Base-by-base conservation (phyloP, 2,888 invertebrate species). In the Chymomyza caudatula region DNA sequence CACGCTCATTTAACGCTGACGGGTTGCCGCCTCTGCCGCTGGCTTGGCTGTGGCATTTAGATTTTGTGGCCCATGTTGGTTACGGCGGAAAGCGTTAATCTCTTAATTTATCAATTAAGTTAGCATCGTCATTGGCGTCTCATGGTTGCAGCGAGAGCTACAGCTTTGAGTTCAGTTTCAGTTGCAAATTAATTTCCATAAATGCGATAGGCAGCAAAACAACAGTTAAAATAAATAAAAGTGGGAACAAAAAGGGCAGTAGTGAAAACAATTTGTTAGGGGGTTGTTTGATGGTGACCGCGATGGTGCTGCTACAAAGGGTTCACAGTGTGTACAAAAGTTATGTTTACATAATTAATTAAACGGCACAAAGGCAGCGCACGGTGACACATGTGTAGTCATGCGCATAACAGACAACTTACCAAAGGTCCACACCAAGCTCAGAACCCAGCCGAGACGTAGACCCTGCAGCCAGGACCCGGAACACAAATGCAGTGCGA, bases 181-280 rank as follows among this genome's bases (percentile, higher is more conserved):
- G 81, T 82, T 85, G 81, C 85, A 86, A 87, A 87, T 87, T 83
- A 86, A 87, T 87, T 87, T 87, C 80, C 87, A 82, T 85, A 86
- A 86, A 85, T 73, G 77, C 79, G 85, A 82, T 75, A 80, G 69
- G 60, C 60, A 62, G 43, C 58, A 66, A 65, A 43, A 63, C 64
- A 51, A 37, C 42, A 42, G 42, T 15, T 13, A 20, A 57, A 11
- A 60, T 0, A 11, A 25, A 47, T 17, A 19, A 19, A 17, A 17
- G 47, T 19, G 17, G 47, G 17, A 47, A 47, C 6, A 17, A 19
- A 15, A 17, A 47, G 47, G 47, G 6, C 47, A 47, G 47, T 6
- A 47, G 17, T 15, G 47, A 17, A 47, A 19, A 47, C 47, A 19
- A 47, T 17, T 17, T 47, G 47, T 47, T 47, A 22, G 51, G 19